Evolutionary conservation across 37 sponge, comb jelly and placozoan species (phyloP).

Genomic region (Corticium candelabrum): DNA sequence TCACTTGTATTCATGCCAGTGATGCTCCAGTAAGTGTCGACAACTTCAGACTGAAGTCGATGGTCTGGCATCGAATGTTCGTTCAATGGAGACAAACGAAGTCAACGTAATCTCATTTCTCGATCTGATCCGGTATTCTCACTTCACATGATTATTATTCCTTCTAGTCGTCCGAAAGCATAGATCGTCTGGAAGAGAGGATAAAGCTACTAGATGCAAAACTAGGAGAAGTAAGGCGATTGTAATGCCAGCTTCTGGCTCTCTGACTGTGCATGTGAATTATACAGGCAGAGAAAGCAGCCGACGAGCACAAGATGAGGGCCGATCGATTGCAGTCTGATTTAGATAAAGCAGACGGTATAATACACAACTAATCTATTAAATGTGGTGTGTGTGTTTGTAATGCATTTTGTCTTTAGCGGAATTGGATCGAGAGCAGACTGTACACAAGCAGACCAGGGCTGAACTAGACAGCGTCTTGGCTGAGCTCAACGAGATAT

Average conservation of each 20-base stretch:
- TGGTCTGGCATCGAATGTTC: neutral
- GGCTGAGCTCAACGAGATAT: neutral
- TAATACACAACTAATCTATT: neutral
- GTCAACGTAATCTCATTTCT: neutral
- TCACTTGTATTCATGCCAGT: too few species aligned
- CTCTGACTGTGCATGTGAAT: too few species aligned
- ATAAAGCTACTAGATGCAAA: neutral
- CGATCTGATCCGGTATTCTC: conserved; percentile 3
- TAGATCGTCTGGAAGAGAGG: neutral
- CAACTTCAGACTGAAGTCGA: neutral
- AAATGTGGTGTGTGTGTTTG: neutral
- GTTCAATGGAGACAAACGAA: neutral
- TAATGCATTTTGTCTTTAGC: neutral
- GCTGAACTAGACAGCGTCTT: neutral
- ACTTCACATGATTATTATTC: neutral
- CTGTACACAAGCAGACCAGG: neutral
- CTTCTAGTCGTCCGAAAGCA: neutral
- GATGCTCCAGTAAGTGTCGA: too few species aligned
- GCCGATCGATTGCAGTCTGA: neutral
- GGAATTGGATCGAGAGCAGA: neutral
- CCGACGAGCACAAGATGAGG: neutral
- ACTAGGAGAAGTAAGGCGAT: neutral
- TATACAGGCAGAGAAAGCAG: neutral
- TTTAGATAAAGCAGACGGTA: neutral
- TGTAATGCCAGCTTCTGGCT: too few species aligned